These are phyloP conservation scores for Zelostemma sp. DNA, from an alignment of 1,140 invertebrate genomes.

Conservation along the genomic window DNA sequence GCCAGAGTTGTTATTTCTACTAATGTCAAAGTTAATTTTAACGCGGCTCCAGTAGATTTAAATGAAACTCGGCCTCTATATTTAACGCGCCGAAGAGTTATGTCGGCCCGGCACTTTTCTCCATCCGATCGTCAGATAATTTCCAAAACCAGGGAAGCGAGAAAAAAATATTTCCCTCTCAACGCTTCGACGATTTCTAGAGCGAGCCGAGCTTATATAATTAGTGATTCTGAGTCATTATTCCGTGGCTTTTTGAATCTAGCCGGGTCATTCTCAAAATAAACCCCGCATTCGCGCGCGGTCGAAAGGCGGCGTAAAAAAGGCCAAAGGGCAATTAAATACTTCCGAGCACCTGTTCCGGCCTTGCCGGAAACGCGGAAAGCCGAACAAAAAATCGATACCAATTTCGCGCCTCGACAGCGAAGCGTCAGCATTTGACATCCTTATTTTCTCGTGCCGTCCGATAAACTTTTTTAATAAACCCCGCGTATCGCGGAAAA, in stretches of 20 bases:
- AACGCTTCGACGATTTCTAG: no score
- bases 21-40: constrained; percentile 52
- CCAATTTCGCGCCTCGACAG: constrained; percentile 12
- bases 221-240: no score
- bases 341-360: background rate
- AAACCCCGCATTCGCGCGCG: no score
- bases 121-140: no score
- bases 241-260: no score
- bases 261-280: no score
- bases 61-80: constrained; percentile 43
- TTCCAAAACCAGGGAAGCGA: no score
- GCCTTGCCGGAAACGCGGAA: background rate
- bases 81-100: constrained; percentile 36
- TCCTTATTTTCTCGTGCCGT: constrained; percentile 34
- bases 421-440: constrained; percentile 26
- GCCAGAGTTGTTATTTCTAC: constrained; percentile 48
- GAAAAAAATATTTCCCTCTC: no score
- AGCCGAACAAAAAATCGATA: constrained; percentile 8
- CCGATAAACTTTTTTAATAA: constrained; percentile 51
- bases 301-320: no score
- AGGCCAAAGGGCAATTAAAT: background rate
- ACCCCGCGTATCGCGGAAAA: constrained; percentile 45
- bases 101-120: constrained; percentile 35
- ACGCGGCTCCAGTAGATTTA: constrained; percentile 45
- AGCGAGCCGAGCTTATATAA: no score